These are phyloP conservation scores for Osmoderma eremita DNA, from an alignment of 2,888 invertebrate species.

Conservation along the genomic window DNA sequence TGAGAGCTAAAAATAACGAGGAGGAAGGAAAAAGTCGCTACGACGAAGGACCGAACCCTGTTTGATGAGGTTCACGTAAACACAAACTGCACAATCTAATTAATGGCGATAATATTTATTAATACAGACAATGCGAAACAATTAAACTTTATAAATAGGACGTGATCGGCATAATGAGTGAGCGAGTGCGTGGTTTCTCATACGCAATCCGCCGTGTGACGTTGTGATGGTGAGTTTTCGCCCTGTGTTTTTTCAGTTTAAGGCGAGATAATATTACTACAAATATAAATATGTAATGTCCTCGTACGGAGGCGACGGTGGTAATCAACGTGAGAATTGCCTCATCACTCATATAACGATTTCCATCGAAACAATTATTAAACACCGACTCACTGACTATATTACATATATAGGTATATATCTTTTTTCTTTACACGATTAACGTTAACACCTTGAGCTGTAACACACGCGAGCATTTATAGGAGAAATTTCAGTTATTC, in stretches of 20 bases:
- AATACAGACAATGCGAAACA: constrained; percentile 35
- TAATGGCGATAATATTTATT: constrained; percentile 28
- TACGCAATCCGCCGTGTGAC: constrained; percentile 26
- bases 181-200: no score
- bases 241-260: background rate
- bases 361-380: no score
- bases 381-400: no score
- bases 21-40: constrained; percentile 1
- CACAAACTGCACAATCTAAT: constrained; percentile 21
- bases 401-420: no score
- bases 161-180: constrained; percentile 22
- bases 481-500: constrained; percentile 8
- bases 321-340: no score
- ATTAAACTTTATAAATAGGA: constrained; percentile 40
- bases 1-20: constrained; percentile 17
- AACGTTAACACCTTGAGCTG: constrained; percentile 22
- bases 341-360: no score
- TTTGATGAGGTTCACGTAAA: no score
- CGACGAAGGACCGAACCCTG: background rate
- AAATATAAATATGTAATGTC: no score
- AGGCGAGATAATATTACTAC: background rate
- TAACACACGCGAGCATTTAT: background rate
- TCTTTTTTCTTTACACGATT: constrained; percentile 7
- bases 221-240: constrained; percentile 7
- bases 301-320: no score